Conservation (phyloP, 2,113 vertebrate genomes). For the Pelusios castaneus region DNA sequence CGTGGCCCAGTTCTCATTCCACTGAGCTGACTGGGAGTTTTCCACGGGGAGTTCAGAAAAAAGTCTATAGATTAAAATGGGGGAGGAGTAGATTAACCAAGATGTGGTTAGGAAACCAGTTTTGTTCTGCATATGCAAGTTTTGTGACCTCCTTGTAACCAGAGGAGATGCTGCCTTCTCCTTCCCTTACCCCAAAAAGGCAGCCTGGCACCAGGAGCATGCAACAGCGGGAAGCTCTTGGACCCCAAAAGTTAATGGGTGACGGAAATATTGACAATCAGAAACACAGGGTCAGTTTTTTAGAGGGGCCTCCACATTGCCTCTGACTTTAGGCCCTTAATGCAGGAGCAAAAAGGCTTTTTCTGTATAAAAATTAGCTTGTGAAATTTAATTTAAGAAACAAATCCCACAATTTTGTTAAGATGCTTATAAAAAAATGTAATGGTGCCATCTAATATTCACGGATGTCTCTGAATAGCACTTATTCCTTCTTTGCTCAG, state of each 20-base stretch:
- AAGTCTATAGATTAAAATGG: background rate
- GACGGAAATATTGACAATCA: background rate
- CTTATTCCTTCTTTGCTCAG: background rate
- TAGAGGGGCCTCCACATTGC: background rate
- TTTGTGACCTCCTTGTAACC: background rate
- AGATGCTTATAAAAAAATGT: background rate
- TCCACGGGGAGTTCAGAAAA: background rate
- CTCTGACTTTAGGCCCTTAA: accelerated
- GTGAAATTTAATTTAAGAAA: background rate
- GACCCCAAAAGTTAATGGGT: background rate
- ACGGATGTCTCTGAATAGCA: accelerated
- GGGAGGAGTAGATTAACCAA: background rate
- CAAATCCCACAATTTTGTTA: background rate
- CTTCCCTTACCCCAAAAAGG: accelerated
- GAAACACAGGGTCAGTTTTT: background rate
- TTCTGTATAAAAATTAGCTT: background rate
- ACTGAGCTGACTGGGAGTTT: accelerated
- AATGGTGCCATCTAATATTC: background rate
- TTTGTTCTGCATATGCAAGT: background rate
- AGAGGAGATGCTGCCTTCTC: accelerated
- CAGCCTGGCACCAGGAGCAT: background rate
- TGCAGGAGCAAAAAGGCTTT: background rate
- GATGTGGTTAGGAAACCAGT: background rate
- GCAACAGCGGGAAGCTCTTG: accelerated
- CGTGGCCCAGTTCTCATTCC: accelerated